Evolutionary conservation across 2,113 vertebrate genomes (phyloP).

Genomic region (Melanostigma gelatinosum): DNA sequence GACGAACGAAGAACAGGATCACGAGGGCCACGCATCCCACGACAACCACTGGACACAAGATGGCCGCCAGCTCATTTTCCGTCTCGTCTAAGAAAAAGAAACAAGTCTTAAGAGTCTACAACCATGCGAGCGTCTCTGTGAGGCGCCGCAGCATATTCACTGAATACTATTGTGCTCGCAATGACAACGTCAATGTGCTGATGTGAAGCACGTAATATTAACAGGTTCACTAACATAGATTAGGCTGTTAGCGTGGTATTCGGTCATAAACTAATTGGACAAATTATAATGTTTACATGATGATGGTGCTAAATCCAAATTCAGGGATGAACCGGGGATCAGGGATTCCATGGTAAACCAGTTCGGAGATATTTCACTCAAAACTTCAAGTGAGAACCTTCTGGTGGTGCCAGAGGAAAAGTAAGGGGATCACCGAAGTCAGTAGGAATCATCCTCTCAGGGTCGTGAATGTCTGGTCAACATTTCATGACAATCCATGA

Average conservation of each 20-base stretch:
- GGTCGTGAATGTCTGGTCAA: background rate
- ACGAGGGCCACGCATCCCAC: constrained; percentile 39
- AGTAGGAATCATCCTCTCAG: background rate
- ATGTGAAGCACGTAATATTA: background rate
- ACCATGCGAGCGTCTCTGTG: background rate
- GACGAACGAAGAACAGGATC: constrained; percentile 34
- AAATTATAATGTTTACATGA: background rate
- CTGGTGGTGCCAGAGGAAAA: background rate
- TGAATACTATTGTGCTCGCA: background rate
- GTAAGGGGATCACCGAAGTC: background rate
- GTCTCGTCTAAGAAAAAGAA: constrained; percentile 27
- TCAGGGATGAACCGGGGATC: background rate
- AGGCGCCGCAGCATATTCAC: background rate
- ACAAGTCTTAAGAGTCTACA: background rate
- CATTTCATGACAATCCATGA: background rate
- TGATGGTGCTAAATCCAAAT: background rate
- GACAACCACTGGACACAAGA: constrained; percentile 47
- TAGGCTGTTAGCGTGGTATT: background rate
- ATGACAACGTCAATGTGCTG: background rate
- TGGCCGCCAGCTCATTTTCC: constrained; percentile 5
- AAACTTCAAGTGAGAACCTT: background rate
- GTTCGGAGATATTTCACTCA: background rate
- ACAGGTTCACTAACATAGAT: background rate
- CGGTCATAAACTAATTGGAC: background rate
- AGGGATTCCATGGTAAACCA: background rate